Percentiles rank a stretch among this genome's conserved stretches.
phyloP scores from a whole-genome alignment of 2,113 vertebrate species.

The Megaleporinus macrocephalus region DNA sequence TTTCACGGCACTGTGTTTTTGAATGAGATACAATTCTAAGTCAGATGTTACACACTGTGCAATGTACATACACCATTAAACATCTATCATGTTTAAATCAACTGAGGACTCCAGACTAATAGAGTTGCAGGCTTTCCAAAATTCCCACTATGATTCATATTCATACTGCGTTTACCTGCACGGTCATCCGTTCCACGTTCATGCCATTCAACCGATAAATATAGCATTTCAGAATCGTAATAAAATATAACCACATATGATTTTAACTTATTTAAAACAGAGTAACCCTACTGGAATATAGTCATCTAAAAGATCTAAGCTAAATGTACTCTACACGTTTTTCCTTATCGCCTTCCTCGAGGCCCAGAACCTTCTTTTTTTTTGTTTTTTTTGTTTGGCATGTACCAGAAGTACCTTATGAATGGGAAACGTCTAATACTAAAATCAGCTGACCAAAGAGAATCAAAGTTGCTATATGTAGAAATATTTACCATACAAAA shows the following conservation, averaged over 20 bases:
- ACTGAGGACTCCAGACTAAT: background rate
- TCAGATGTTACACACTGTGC: background rate
- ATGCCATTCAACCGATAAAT: slow-evolving; percentile 1
- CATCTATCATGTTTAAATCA: background rate
- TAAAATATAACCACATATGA: background rate
- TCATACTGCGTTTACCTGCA: background rate
- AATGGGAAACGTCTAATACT: slow-evolving; percentile 4
- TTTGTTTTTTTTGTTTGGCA: slow-evolving; percentile 8
- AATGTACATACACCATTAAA: background rate
- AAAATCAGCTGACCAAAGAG: background rate
- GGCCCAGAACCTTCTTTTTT: background rate
- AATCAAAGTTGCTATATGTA: slow-evolving; percentile 9
- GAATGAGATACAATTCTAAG: background rate
- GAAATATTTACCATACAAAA: slow-evolving; percentile 36
- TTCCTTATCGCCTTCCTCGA: background rate
- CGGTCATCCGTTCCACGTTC: background rate
- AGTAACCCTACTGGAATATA: background rate
- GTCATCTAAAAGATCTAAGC: background rate
- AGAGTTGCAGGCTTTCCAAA: slow-evolving; percentile 3
- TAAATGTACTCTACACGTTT: background rate
- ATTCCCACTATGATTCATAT: background rate
- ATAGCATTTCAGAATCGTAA: background rate
- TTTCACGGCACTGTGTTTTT: no score
- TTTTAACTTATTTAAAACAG: background rate
- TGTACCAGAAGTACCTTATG: background rate